phyloP scores from a whole-genome alignment of 2,113 vertebrate genomes.

The Panthera tigris region DNA sequence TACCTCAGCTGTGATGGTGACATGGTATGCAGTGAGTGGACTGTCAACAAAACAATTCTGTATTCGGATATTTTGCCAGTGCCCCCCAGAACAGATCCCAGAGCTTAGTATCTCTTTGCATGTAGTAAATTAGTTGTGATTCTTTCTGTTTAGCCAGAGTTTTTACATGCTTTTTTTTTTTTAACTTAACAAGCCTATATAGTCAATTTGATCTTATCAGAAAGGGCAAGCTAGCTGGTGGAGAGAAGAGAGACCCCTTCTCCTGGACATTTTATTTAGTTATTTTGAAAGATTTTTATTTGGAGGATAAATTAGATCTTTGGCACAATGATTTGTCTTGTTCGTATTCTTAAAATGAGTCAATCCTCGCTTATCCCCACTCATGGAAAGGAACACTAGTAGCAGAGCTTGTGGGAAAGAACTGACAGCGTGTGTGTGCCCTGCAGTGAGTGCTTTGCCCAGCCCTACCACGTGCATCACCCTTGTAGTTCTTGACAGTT shows the following conservation, averaged over 20 bases:
- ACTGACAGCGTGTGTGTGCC: fast-evolving
- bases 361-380: neutral
- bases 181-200: neutral
- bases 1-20: neutral
- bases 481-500: neutral
- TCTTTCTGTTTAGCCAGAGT: neutral
- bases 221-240: neutral
- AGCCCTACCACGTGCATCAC: fast-evolving
- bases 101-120: neutral
- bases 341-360: neutral
- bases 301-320: neutral
- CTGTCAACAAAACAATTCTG: neutral
- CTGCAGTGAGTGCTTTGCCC: too few relatives aligned
- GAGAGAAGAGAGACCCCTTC: neutral
- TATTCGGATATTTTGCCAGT: neutral
- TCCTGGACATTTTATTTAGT: neutral
- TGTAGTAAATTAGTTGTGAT: neutral
- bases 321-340: neutral
- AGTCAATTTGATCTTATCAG: neutral
- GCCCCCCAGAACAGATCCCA: neutral
- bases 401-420: neutral
- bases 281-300: constrained; percentile 15
- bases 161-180: neutral
- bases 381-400: neutral
- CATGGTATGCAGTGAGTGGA: neutral